These are phyloP conservation scores for Nymphalis c-album DNA, from an alignment of 2,888 invertebrate genomes.

Conservation along the genomic window DNA sequence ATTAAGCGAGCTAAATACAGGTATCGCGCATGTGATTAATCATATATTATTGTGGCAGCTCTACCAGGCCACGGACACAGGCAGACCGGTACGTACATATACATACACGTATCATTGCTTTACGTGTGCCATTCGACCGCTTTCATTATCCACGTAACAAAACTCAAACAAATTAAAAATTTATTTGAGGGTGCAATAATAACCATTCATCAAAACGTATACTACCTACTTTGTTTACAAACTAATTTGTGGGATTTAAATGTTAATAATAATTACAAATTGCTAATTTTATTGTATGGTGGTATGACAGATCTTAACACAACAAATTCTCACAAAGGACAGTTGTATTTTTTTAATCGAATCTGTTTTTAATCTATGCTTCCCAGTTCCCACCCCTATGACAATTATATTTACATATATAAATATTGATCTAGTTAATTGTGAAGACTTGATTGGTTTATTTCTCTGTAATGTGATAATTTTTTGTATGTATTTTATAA, in stretches of 20 bases:
- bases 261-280: not conserved
- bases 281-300: not conserved
- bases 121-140: conserved; percentile 29
- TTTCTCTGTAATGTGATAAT: too few relatives aligned
- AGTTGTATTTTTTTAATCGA: too few relatives aligned
- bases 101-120: conserved; percentile 41
- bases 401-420: not conserved
- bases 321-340: too few relatives aligned
- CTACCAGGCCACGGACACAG: conserved; percentile 78
- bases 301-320: not conserved
- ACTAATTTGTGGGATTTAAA: not conserved
- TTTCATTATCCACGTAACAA: conserved; percentile 26
- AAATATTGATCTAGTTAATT: too few relatives aligned
- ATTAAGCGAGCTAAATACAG: conserved; percentile 20
- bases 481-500: too few relatives aligned
- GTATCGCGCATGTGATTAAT: conserved; percentile 71
- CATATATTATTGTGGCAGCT: conserved; percentile 77
- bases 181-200: conserved; percentile 10
- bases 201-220: conserved; percentile 4
- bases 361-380: not conserved
- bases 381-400: not conserved
- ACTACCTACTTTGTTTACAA: not conserved
- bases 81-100: conserved; percentile 73
- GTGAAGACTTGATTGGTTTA: too few relatives aligned
- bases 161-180: conserved; percentile 10